phyloP scores from a whole-genome alignment of 2,888 invertebrate species.

The Agrotis puta region DNA sequence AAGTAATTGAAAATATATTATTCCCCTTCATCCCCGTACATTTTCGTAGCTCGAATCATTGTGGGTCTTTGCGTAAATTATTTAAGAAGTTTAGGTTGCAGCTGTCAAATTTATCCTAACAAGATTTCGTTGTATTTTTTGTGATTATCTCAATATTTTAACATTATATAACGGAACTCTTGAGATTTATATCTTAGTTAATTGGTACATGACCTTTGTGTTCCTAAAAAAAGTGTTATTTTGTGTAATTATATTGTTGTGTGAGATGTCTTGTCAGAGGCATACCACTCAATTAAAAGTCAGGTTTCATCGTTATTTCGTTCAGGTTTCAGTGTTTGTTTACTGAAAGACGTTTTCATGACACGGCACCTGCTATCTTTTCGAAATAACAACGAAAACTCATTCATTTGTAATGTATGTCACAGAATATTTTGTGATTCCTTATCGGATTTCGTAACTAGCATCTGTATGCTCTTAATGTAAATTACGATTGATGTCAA shows the following conservation, averaged over 20 bases:
- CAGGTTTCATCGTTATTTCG: conserved; percentile 48
- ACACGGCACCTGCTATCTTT: conserved; percentile 13
- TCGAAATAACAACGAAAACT: conserved; percentile 7
- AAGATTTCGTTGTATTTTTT: conserved; percentile 70
- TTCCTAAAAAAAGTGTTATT: conserved; percentile 33
- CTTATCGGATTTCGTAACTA: conserved; percentile 55
- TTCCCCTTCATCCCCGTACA: conserved; percentile 42
- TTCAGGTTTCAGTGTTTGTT: conserved; percentile 26
- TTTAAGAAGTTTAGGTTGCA: conserved; percentile 75
- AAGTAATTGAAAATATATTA: conserved; percentile 74
- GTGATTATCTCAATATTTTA: conserved; percentile 54
- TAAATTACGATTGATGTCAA: conserved; percentile 24
- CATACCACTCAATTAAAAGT: conserved; percentile 41
- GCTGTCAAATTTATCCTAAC: conserved; percentile 79
- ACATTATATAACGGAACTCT: conserved; percentile 59
- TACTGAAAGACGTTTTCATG: conserved; percentile 21
- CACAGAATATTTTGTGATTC: conserved; percentile 51
- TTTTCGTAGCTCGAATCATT: conserved; percentile 52
- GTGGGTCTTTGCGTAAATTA: conserved; percentile 64
- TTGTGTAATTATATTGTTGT: conserved; percentile 37
- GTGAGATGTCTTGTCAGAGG: conserved; percentile 36
- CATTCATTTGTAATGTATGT: conserved; percentile 43
- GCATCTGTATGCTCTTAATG: conserved; percentile 16
- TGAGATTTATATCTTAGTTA: not conserved
- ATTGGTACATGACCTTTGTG: conserved; percentile 6